A percentile compares a stretch with the other conserved stretches of the same genome.
Conservation (phyloP, 2,888 invertebrate genomes). For the Scaptomyza tumidula region DNA sequence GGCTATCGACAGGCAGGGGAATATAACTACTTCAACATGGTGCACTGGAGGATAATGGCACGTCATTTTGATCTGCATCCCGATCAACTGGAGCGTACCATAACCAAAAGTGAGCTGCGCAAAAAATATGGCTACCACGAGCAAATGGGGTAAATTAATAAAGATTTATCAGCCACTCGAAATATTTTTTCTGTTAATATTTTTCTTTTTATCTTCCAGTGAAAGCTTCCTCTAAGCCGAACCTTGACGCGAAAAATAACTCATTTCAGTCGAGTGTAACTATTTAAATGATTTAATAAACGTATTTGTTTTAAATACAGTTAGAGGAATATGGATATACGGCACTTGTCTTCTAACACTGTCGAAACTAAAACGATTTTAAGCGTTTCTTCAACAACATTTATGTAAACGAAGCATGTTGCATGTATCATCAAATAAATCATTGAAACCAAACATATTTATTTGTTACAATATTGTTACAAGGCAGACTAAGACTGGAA, state of each 20-base stretch:
- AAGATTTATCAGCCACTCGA: not conserved
- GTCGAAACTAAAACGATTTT: too few species aligned
- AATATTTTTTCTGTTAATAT: not conserved
- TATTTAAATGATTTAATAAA: not conserved
- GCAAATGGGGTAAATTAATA: conserved; percentile 50
- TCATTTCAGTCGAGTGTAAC: conserved; percentile 3
- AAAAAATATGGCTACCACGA: conserved; percentile 56
- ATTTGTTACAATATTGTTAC: not conserved
- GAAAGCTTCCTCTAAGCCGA: conserved; percentile 6
- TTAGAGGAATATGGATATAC: not conserved
- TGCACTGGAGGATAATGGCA: conserved; percentile 54
- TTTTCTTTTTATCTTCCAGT: not conserved
- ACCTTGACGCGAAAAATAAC: not conserved
- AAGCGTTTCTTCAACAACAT: too few species aligned
- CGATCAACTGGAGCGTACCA: conserved; percentile 55
- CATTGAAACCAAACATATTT: too few species aligned
- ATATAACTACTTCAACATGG: conserved; percentile 66
- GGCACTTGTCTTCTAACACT: too few species aligned
- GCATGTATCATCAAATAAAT: too few species aligned
- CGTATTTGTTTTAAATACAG: not conserved
- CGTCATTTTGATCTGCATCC: conserved; percentile 53
- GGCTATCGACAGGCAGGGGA: conserved; percentile 55
- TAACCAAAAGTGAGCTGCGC: conserved; percentile 55
- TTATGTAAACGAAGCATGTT: too few species aligned
- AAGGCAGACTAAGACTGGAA: not conserved